phyloP scores from a whole-genome alignment of 2,888 invertebrate species.

The Gryllus longicercus region DNA sequence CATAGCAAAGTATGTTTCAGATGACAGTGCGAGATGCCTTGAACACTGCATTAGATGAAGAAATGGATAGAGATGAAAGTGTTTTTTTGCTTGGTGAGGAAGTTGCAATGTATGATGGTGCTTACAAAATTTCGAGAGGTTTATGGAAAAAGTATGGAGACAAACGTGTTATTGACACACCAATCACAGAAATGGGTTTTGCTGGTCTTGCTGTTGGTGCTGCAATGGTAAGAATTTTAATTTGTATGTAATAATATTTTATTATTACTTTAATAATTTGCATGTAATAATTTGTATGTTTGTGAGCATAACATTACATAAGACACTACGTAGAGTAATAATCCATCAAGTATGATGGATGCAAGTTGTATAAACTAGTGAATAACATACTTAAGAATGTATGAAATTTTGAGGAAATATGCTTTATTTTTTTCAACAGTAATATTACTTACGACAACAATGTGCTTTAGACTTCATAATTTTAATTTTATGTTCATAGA shows the following conservation, averaged over 20 bases:
- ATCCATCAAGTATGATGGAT: too few relatives aligned
- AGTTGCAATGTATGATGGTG: conserved; percentile 98
- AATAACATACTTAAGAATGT: too few relatives aligned
- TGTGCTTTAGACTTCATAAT: too few relatives aligned
- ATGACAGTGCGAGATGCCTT: conserved; percentile 96
- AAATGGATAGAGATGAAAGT: conserved; percentile 87
- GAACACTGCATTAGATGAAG: conserved; percentile 94
- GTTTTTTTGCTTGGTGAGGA: conserved; percentile 95
- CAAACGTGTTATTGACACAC: conserved; percentile 93
- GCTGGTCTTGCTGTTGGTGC: conserved; percentile 93
- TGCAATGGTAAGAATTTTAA: conserved; percentile 62
- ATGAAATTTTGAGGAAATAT: too few relatives aligned
- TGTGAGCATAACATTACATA: too few relatives aligned
- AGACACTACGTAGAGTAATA: too few relatives aligned
- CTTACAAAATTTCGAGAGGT: conserved; percentile 92
- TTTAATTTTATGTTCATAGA: too few relatives aligned
- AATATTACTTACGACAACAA: too few relatives aligned
- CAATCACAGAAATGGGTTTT: conserved; percentile 97
- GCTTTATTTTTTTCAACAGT: too few relatives aligned
- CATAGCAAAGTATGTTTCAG: conserved; percentile 46
- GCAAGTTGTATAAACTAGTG: too few relatives aligned
- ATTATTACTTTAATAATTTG: background rate
- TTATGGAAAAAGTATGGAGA: conserved; percentile 98
- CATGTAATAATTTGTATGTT: background rate
- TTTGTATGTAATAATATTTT: background rate